Conservation (phyloP, 2,113 vertebrate genomes). For the Peromyscus polionotus region DNA sequence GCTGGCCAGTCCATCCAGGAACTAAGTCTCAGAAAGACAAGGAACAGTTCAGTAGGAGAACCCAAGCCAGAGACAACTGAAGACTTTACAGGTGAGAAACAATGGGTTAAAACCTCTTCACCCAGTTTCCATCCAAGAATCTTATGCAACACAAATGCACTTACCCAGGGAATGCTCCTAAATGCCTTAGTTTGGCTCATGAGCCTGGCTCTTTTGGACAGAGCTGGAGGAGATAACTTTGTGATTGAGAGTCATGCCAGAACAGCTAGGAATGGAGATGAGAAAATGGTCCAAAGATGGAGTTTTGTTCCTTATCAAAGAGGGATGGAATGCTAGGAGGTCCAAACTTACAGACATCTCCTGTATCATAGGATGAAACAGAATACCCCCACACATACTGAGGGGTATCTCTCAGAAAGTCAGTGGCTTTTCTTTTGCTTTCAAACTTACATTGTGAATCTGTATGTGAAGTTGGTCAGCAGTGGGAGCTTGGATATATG, state of each 20-base stretch:
- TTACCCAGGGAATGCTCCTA: background rate
- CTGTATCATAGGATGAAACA: background rate
- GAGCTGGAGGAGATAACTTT: background rate
- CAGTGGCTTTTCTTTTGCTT: slow-evolving; percentile 36
- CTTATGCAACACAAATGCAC: background rate
- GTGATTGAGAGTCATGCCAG: background rate
- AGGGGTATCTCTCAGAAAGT: background rate
- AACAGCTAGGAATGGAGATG: background rate
- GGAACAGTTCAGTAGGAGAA: background rate
- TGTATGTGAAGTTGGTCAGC: background rate
- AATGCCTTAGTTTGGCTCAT: background rate
- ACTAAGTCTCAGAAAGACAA: background rate
- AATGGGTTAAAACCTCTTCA: background rate
- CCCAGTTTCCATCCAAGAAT: background rate
- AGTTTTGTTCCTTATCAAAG: background rate
- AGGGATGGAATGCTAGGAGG: background rate
- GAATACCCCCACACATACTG: background rate
- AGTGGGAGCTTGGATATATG: background rate
- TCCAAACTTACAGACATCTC: background rate
- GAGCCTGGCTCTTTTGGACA: background rate
- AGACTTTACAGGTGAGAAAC: background rate
- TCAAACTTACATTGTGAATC: slow-evolving; percentile 2
- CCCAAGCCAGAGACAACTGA: background rate
- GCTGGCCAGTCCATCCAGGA: background rate
- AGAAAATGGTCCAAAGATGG: background rate